These are phyloP conservation scores for Ranitomeya imitator DNA, from an alignment of 2,113 vertebrate genomes.

Conservation along the genomic window DNA sequence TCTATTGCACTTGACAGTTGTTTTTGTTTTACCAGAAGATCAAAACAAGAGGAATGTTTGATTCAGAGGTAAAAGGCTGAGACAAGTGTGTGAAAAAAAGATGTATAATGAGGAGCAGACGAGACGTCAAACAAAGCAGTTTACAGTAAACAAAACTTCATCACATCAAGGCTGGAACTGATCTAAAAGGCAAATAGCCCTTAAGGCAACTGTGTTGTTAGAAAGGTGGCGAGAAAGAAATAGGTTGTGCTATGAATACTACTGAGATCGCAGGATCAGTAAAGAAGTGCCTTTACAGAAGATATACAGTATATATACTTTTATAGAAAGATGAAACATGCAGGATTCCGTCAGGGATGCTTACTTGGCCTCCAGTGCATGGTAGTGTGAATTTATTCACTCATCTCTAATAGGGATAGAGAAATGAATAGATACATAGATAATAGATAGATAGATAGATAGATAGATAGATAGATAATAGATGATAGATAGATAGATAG, in stretches of 20 bases:
- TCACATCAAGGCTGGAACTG: neutral
- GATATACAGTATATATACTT: no score
- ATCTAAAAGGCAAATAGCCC: constrained; percentile 34
- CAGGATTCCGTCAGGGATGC: no score
- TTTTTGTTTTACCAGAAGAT: neutral
- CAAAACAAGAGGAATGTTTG: constrained; percentile 21
- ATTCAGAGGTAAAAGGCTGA: neutral
- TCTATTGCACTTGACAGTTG: constrained; percentile 10
- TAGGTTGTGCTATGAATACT: no score
- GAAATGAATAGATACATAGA: no score
- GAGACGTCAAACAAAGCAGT: neutral
- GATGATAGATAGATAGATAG: no score
- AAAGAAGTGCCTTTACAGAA: no score
- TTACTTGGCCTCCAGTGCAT: no score
- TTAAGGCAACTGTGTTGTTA: neutral
- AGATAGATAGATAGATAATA: no score
- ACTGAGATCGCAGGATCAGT: neutral
- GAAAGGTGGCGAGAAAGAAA: neutral
- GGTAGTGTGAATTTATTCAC: no score
- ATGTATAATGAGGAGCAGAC: neutral
- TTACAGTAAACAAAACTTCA: constrained; percentile 37
- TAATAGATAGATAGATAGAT: no score
- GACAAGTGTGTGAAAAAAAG: neutral
- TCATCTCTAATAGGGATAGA: no score
- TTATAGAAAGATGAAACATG: no score